phyloP scores from a whole-genome alignment of 2,113 vertebrate genomes.

The Taxidea taxus region DNA sequence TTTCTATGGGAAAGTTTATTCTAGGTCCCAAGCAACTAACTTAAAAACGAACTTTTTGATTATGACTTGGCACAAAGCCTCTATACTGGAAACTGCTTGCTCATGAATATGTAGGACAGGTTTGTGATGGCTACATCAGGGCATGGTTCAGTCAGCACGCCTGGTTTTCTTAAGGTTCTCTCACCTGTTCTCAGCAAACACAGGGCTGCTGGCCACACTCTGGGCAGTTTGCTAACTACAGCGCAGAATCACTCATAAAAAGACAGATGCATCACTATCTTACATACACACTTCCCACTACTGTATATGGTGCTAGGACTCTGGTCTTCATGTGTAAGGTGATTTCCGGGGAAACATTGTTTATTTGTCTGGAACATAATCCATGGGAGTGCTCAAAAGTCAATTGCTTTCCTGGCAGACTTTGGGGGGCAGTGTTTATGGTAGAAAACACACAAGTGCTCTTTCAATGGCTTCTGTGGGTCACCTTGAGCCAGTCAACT shows the following conservation, averaged over 20 bases:
- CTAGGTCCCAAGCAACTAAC: not conserved
- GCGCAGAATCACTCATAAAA: not conserved
- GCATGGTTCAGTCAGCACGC: not conserved
- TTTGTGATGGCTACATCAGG: not conserved
- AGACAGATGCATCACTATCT: not conserved
- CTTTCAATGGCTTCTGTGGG: not conserved
- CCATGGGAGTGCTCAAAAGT: not conserved
- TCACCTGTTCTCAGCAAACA: not conserved
- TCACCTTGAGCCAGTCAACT: not conserved
- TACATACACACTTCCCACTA: not conserved
- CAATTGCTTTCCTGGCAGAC: not conserved
- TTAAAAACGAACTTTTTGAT: constrained; percentile 46
- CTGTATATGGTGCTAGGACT: not conserved
- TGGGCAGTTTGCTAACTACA: not conserved
- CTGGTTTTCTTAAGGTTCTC: not conserved
- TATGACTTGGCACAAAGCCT: not conserved
- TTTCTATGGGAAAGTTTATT: constrained; percentile 51
- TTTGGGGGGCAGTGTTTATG: not conserved
- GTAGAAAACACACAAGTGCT: not conserved
- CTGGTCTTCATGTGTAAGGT: not conserved
- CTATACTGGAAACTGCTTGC: not conserved
- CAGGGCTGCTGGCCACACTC: not conserved
- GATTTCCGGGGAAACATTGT: not conserved
- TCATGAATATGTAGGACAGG: not conserved
- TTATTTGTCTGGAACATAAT: not conserved